Conservation (phyloP, 2,797 vertebrate genomes). For the Chanos chanos region DNA sequence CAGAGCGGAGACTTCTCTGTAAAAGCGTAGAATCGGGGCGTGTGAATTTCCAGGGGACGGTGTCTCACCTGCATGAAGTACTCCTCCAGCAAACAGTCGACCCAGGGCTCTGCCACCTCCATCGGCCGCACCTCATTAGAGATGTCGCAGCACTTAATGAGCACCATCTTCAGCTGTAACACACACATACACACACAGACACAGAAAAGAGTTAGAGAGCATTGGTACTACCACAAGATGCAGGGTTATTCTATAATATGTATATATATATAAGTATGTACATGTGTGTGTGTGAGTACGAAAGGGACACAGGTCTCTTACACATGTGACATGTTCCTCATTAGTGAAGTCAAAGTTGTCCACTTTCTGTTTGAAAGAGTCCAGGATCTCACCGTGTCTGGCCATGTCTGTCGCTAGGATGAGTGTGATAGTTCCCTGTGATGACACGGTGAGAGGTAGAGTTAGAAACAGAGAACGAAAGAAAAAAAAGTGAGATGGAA, state of each 20-base stretch:
- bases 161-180: constrained; percentile 85
- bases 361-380: constrained; percentile 86
- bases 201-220: background rate
- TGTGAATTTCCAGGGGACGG: too few relatives aligned
- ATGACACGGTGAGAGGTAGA: background rate
- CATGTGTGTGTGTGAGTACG: too few relatives aligned
- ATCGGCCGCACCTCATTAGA: constrained; percentile 90
- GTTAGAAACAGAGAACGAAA: background rate
- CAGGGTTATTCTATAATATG: too few relatives aligned
- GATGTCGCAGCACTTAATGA: constrained; percentile 94
- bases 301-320: constrained; percentile 54
- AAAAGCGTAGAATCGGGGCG: background rate
- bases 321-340: constrained; percentile 84
- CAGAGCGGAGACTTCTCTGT: too few relatives aligned
- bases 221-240: too few relatives aligned
- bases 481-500: too few relatives aligned
- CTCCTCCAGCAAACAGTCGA: constrained; percentile 88
- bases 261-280: background rate
- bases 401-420: constrained; percentile 96
- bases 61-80: constrained; percentile 90
- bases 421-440: constrained; percentile 85
- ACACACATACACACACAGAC: background rate
- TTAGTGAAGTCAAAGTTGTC: constrained; percentile 84
- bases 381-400: constrained; percentile 85
- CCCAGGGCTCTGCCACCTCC: constrained; percentile 90